phyloP scores from a whole-genome alignment of 2,888 invertebrate species.

The Asteroscopus sphinx region DNA sequence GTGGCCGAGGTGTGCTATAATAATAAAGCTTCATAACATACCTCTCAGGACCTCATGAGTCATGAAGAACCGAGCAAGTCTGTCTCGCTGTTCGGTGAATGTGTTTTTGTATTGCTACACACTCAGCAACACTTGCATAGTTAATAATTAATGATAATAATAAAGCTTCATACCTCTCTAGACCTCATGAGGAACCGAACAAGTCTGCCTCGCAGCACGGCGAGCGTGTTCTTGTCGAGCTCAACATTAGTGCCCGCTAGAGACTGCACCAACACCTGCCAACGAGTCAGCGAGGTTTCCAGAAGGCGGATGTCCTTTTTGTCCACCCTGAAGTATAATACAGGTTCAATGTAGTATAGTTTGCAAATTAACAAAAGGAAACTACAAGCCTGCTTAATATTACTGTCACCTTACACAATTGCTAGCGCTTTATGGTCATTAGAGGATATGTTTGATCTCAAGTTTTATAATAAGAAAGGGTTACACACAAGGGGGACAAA shows the following conservation, averaged over 20 bases:
- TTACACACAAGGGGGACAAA: too few species aligned
- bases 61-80: too few species aligned
- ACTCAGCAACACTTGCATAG: too few species aligned
- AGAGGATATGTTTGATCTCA: too few species aligned
- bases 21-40: too few species aligned
- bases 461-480: too few species aligned
- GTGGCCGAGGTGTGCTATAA: too few species aligned
- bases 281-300: conserved; percentile 96
- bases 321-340: conserved; percentile 87
- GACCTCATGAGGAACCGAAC: conserved; percentile 98
- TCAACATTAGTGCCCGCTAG: conserved; percentile 96
- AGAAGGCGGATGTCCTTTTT: conserved; percentile 96
- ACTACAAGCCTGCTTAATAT: neutral
- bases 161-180: conserved; percentile 89
- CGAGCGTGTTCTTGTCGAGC: conserved; percentile 97
- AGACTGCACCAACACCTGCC: conserved; percentile 97
- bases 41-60: too few species aligned
- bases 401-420: too few species aligned
- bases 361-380: neutral
- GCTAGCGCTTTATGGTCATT: too few species aligned
- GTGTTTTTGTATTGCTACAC: too few species aligned
- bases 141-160: neutral
- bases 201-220: conserved; percentile 96
- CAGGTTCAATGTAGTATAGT: neutral
- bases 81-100: too few species aligned